Evolutionary conservation across 1,140 invertebrate species (phyloP), one percentile per base, ranked within the genome.

Genomic region (Pseudomyrmex cubaensis): DNA sequence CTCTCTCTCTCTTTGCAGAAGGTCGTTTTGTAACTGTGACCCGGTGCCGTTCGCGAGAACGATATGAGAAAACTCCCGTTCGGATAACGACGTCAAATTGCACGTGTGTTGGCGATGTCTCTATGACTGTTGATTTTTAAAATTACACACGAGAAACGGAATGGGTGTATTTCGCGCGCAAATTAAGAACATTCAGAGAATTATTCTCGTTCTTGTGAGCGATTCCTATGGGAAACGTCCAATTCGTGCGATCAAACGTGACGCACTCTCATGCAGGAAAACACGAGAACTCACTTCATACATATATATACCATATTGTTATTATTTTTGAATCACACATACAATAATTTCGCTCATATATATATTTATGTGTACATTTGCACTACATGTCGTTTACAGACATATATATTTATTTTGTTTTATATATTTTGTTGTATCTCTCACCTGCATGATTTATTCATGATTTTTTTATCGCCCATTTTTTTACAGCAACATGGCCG

Each of bases 401-500:
- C 50, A 7, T 67, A 20, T 35, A 22, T 46, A 25, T 44, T 64
- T 61, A 44, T 54, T 83, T 85, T 64, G 57, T 85, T 73, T 73
- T 20, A 20, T 12, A 52, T 12, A 80, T 86, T 82, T 73, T 88
- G 89, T 88, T 70, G 61, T 75, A 82, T 59, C 35, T 35, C 35
- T 35, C 35, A 52, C 70, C 54, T 72, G 66, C 66, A 62, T 86
- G 86, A 84, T 89, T 48, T 77, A 67, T 85, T 90, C 84, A 89
- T 89, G 86, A 91, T 90, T 92, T 91, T 93, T 91, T 85, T 88
- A 75, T 91, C 86, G 87, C 76, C 87, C 90, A 90, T 90, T 90
- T 93, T 87, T 92, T 90, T 92, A 94, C 97, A 97, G 97, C 97
- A 97, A 97, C 97, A 98, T 96, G 97, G 97, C 94, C 97, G 98